Evolutionary conservation across 2,888 invertebrate species (phyloP), one percentile per base, ranked within the genome.

Genomic region (Cinara cedri): DNA sequence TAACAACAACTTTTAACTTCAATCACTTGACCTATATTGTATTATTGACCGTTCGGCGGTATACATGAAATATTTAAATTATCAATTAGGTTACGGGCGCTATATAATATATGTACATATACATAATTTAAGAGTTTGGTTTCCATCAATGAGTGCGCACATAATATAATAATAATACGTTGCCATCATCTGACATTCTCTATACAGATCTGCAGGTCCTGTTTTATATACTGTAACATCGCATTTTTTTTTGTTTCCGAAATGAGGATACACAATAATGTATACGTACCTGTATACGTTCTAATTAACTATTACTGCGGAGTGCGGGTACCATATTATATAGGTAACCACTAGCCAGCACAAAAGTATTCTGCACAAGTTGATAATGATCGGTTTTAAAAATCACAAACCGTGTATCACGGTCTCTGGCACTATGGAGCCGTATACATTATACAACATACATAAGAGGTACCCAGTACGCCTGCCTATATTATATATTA

Each of bases 371-470:
- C 70, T 46, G 70, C 57, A 21, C 51, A 24, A 14, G 70, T 70
- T 78, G 78, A 78, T 78, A 68, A 78, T 78, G 78, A 68, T 78
- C 68, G 66, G 70, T 60, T 60, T 42, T 51, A 42, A 70, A 78
- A 78, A 70, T 57, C 78, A 78, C 60, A 42, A 68, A 78, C 70
- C 70, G 51, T 78, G 70, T 46, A 66, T 16, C 57, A 34, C n/a
- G 42, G 54, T 65, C 54, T 54, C 54, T 21, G 19, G 16, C 13
- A 46, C 24, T 26, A 34, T 11, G 19, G 10, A 13, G 34, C 21
- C 14, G 13, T 60, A 57, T 24, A 24, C 24, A 57, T 10, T n/a
- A 21, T 34, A 34, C 6, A 34, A 34, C 3, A 34, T 34, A n/a
- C n/a, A n/a, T n/a, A n/a, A n/a, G n/a, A n/a, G n/a, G n/a, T n/a